Conservation (phyloP, 2,888 invertebrate genomes). For the Allolobophora icterica region DNA sequence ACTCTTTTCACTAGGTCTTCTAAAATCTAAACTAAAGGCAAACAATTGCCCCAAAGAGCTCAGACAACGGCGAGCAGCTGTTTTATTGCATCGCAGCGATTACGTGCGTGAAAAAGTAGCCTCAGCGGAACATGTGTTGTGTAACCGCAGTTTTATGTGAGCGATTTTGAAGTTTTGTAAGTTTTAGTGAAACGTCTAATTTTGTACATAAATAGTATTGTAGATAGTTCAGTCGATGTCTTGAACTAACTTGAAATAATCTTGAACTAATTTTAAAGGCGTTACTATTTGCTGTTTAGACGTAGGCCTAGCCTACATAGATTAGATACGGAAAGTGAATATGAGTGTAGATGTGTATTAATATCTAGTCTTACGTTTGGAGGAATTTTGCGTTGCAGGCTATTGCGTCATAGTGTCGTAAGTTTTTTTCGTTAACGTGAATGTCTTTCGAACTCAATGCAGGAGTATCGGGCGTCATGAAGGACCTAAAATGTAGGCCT, state of each 20-base stretch:
- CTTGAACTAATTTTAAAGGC: background rate
- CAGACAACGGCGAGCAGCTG: background rate
- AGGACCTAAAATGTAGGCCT: background rate
- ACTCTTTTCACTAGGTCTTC: background rate
- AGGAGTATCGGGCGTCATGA: background rate
- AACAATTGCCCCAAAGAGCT: background rate
- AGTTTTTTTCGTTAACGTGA: background rate
- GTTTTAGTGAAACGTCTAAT: background rate
- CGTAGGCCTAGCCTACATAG: background rate
- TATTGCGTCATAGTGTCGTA: background rate
- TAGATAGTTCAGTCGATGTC: background rate
- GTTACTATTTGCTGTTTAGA: slow-evolving; percentile 1
- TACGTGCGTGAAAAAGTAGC: background rate
- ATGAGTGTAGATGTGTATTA: background rate
- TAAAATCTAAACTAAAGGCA: background rate
- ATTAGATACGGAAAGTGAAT: background rate
- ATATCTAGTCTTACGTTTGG: background rate
- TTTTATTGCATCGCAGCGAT: background rate
- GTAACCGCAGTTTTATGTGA: background rate
- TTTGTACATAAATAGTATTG: slow-evolving; percentile 5
- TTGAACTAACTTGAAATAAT: background rate
- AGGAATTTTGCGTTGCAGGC: too few species aligned
- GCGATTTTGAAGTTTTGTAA: background rate
- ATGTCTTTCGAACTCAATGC: background rate
- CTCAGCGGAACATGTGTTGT: background rate